A percentile compares a stretch with the other conserved stretches of the same genome.
phyloP scores from a whole-genome alignment of 2,797 vertebrate genomes.

The Protonibea diacanthus region DNA sequence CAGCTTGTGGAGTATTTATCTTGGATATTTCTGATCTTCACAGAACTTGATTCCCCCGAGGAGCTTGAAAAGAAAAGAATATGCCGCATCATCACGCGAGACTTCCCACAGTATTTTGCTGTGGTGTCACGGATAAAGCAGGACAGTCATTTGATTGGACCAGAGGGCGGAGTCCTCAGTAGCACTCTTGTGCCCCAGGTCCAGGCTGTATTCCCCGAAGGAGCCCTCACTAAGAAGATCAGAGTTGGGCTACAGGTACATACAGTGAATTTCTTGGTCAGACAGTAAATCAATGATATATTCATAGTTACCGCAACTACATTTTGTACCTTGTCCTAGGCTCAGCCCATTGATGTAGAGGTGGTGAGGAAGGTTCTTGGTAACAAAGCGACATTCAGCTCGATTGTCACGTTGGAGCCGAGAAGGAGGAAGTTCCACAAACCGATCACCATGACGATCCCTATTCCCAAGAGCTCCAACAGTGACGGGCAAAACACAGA shows the following conservation, averaged over 20 bases:
- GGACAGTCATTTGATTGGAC: conserved; percentile 96
- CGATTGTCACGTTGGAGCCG: conserved; percentile 96
- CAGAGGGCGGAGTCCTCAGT: conserved; percentile 95
- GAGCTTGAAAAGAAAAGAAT: conserved; percentile 98
- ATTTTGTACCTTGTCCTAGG: conserved; percentile 79
- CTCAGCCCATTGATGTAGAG: conserved; percentile 93
- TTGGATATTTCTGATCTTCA: conserved; percentile 18
- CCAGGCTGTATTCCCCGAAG: conserved; percentile 97
- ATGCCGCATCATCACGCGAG: conserved; percentile 96
- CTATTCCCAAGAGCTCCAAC: conserved; percentile 91
- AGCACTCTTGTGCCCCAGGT: conserved; percentile 96
- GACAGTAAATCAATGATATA: background rate
- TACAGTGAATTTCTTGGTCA: background rate
- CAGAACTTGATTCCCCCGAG: conserved; percentile 95
- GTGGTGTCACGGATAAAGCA: conserved; percentile 97
- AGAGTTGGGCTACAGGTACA: conserved; percentile 96
- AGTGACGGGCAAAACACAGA: conserved; percentile 86
- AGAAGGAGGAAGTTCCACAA: conserved; percentile 98
- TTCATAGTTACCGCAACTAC: background rate
- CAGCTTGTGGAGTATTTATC: background rate
- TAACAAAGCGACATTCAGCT: conserved; percentile 96
- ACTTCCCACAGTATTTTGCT: conserved; percentile 98
- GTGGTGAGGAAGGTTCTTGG: conserved; percentile 94
- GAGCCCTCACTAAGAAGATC: conserved; percentile 96
- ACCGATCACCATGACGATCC: conserved; percentile 98